Percentiles rank a stretch among this genome's conserved stretches.
phyloP scores from a whole-genome alignment of 2,113 vertebrate species.

The Lipophrys pholis region DNA sequence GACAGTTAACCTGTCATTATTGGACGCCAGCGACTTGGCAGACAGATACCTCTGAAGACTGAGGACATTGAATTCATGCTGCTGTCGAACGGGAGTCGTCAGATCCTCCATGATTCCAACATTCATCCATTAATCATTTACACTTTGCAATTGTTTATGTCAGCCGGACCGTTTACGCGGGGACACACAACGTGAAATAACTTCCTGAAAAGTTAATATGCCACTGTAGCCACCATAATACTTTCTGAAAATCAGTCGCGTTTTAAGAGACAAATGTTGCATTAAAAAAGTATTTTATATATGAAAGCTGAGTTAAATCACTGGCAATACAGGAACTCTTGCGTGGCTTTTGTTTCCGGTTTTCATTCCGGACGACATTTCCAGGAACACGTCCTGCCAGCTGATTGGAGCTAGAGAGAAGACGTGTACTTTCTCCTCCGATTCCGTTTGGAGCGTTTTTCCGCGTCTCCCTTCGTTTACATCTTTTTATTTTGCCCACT shows the following conservation, averaged over 20 bases:
- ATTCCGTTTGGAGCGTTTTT: neutral
- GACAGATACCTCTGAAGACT: constrained; percentile 84
- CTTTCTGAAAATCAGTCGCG: neutral
- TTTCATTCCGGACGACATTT: constrained; percentile 68
- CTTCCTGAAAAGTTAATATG: neutral
- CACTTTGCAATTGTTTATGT: neutral
- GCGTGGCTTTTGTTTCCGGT: neutral
- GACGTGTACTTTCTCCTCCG: constrained; percentile 75
- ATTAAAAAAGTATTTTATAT: fast-evolving
- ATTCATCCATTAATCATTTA: constrained; percentile 37
- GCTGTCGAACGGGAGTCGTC: constrained; percentile 78
- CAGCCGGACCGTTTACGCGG: constrained; percentile 26
- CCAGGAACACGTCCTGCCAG: constrained; percentile 50
- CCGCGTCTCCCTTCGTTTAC: fast-evolving
- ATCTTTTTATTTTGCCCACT: fast-evolving
- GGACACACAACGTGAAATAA: constrained; percentile 7
- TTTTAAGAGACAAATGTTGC: neutral
- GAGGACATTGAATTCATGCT: constrained; percentile 83
- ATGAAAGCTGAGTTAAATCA: neutral
- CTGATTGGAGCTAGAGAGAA: constrained; percentile 54
- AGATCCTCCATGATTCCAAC: constrained; percentile 72
- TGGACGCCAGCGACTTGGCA: constrained; percentile 71
- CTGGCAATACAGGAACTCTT: constrained; percentile 1
- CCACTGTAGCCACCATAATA: fast-evolving
- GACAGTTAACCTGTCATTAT: constrained; percentile 72